phyloP scores from a whole-genome alignment of 2,888 invertebrate species.

The Sphinx pinastri region DNA sequence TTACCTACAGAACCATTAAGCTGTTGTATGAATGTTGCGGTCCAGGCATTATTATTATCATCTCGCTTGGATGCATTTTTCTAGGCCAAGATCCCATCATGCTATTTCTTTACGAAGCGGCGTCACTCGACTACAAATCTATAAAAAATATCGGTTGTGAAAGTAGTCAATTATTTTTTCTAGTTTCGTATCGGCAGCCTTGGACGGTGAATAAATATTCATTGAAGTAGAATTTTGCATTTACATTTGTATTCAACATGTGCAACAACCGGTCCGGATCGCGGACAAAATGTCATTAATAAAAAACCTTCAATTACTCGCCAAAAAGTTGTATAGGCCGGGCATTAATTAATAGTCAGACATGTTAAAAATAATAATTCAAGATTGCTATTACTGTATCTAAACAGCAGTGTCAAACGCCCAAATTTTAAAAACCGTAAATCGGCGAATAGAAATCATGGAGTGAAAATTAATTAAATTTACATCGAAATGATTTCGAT shows the following conservation, averaged over 20 bases:
- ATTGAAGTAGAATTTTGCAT: slow-evolving; percentile 44
- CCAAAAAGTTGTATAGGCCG: slow-evolving; percentile 7
- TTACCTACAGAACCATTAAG: too few species aligned
- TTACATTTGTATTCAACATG: slow-evolving; percentile 45
- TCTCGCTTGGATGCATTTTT: not conserved
- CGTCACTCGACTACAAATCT: not conserved
- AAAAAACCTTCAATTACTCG: slow-evolving; percentile 30
- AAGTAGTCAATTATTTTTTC: slow-evolving; percentile 31
- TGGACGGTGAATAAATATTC: slow-evolving; percentile 45
- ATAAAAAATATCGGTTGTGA: slow-evolving; percentile 28
- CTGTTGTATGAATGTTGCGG: too few species aligned
- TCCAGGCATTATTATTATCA: too few species aligned
- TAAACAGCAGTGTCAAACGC: too few species aligned
- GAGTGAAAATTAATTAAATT: too few species aligned
- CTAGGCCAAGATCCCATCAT: not conserved
- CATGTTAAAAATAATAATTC: not conserved
- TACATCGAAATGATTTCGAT: too few species aligned
- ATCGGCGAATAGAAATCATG: too few species aligned
- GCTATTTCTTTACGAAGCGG: not conserved
- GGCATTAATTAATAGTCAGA: not conserved
- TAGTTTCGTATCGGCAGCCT: slow-evolving; percentile 31
- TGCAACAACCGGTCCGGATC: slow-evolving; percentile 40
- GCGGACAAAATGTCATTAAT: slow-evolving; percentile 44
- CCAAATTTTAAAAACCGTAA: too few species aligned
- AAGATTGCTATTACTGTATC: not conserved